Evolutionary conservation across 2,888 invertebrate species (phyloP), one percentile per base, ranked within the genome.

Genomic region (Andrena hattorfiana): DNA sequence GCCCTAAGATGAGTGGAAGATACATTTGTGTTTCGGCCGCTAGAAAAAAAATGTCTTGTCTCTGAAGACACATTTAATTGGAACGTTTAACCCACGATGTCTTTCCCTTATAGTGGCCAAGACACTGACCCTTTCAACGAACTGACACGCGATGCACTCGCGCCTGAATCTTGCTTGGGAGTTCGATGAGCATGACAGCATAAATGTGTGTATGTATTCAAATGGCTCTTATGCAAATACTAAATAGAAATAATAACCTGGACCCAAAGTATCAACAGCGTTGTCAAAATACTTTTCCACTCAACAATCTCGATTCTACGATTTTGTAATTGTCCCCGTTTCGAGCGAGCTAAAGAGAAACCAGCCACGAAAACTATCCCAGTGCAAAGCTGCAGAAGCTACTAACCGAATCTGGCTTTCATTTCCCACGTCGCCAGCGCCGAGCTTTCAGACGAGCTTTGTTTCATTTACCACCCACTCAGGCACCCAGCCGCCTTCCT

Each of bases 391-490:
- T 28, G 20, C 59, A 20, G 60, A 59, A 51, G 30, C 62, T 35
- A 26, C 56, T n/a, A 35, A 59, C n/a, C 69, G 76, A 32, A 10
- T 54, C 54, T 42, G 77, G 81, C 70, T 81, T 67, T 67, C 67
- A 30, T 80, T 75, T 68, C 63, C 81, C 66, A 59, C 51, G 59
- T 62, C 64, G 56, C 49, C 30, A 30, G 63, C 26, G 6, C 20
- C 51, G 48, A 51, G 71, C 80, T 80, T 83, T 74, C 63, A 62
- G 69, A 67, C 35, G 70, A 81, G 83, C 69, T 83, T 83, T 73
- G 77, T 77, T 83, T 83, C 73, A 63, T 60, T 42, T 64, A 32
- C 42, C 64, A 54, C 30, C 72, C 72, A 54, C 48, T 62, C 54
- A 26, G 35, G 30, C 42, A 66, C 30, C 51, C 28, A 70, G 23